Evolutionary conservation across 1,140 invertebrate genomes (phyloP), one percentile per base, ranked within the genome.

Genomic region (Trichomalopsis sarcophagae): DNA sequence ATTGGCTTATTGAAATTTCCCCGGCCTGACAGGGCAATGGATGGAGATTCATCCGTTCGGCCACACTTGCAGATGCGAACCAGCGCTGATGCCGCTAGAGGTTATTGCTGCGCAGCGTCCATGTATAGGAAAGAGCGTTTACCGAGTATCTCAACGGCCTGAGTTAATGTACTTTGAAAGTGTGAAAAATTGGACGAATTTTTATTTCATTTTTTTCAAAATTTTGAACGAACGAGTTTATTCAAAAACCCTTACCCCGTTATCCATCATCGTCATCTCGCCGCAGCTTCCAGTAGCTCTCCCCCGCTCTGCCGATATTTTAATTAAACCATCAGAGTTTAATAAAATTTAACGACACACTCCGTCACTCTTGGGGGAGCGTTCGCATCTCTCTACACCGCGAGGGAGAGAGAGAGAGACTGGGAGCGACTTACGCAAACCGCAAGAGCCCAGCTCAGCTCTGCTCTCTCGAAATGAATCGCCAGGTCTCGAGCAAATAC

Each of bases 1-100:
- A 93, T 92, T 93, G 92, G 91, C 92, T 93, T 92, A 93, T 92
- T 93, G 92, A 93, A 93, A 92, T 93, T 93, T 93, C 90, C 88
- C 88, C 80, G 84, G 76, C 23, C 88, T 90, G 91, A 92, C 91
- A 91, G 90, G 87, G 87, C 88, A 92, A 92, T 91, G 90, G 90
- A 93, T 92, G 91, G 91, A 89, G 90, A 92, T 90, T 90, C 91
- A 90, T 87, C 91, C 89, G 88, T 91, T 91, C 88, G 87, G 86
- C 89, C 88, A 90, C 90, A 91, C 89, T 91, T 90, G 88, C 88
- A 89, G 87, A 89, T 89, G 87, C 84, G 79, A 62, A 2, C 55
- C 17, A 62, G 40, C 14, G n/a, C 50, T 36, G 36, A 7, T 11
- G 55, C 47, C 73, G 47, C 81, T 81, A 87, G 84, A 87, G 87